A percentile compares a stretch with the other conserved stretches of the same genome.
Conservation (phyloP, 2,797 vertebrate genomes). For the Carduelis carduelis region DNA sequence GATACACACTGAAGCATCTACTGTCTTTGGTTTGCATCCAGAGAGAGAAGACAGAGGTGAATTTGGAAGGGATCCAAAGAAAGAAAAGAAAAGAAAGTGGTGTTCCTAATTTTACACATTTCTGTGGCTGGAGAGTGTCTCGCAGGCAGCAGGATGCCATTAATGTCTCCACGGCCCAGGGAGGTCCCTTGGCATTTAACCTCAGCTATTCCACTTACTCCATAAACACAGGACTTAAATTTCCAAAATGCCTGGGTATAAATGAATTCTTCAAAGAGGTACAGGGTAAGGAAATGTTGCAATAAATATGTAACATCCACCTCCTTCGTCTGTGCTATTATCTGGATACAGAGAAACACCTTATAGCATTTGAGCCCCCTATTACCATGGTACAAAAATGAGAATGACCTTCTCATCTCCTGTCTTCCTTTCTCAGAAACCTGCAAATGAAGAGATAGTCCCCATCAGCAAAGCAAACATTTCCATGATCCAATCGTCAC, state of each 20-base stretch:
- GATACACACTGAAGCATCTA: slow-evolving; percentile 31
- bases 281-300: not conserved
- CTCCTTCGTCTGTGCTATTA: not conserved
- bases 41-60: slow-evolving; percentile 46
- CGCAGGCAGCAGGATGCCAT: slow-evolving; percentile 28
- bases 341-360: not conserved
- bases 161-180: not conserved
- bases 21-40: slow-evolving; percentile 46
- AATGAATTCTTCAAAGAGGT: slow-evolving; percentile 26
- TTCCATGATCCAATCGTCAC: not conserved
- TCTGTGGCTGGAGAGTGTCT: slow-evolving; percentile 37
- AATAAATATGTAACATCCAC: not conserved
- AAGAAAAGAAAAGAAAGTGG: slow-evolving; percentile 43
- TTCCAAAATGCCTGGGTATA: slow-evolving; percentile 11
- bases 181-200: not conserved
- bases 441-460: not conserved
- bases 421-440: not conserved
- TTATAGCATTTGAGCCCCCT: not conserved
- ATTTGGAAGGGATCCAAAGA: slow-evolving; percentile 62
- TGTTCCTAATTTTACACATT: slow-evolving; percentile 63
- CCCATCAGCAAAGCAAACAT: not conserved
- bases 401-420: not conserved
- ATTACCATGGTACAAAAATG: not conserved
- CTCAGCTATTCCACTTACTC: not conserved
- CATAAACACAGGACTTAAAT: slow-evolving; percentile 10